A percentile compares a stretch with the other conserved stretches of the same genome.
These are phyloP conservation scores for Actinia equina DNA, from an alignment of 64 coral and sea anemone species.

Conservation along the genomic window DNA sequence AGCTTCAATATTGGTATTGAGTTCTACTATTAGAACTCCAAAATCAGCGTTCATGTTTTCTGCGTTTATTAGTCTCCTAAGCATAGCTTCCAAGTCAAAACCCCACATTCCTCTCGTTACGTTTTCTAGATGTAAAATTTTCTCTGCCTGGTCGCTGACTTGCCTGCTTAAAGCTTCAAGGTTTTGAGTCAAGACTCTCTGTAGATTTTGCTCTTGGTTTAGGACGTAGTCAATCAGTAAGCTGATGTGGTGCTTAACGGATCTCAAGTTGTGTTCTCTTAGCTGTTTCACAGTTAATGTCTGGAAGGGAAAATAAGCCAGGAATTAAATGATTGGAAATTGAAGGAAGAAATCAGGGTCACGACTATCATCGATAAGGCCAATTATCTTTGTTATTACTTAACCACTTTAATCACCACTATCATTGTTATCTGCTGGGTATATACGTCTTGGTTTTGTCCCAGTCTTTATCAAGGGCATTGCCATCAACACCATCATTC, in stretches of 20 bases:
- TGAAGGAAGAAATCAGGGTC: too few relatives aligned
- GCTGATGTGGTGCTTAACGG: not conserved
- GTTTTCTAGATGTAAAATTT: not conserved
- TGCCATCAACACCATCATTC: too few relatives aligned
- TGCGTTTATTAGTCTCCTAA: not conserved
- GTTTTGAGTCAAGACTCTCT: not conserved
- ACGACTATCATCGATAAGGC: too few relatives aligned
- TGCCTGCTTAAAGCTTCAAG: not conserved
- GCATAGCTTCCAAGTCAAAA: not conserved
- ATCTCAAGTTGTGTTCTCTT: not conserved
- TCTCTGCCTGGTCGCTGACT: not conserved
- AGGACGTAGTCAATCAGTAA: not conserved
- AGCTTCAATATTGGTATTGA: not conserved
- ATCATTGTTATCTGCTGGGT: too few relatives aligned
- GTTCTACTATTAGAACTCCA: not conserved
- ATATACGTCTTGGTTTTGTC: too few relatives aligned
- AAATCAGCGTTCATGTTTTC: constrained; percentile 5
- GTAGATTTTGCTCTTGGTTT: not conserved
- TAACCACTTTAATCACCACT: too few relatives aligned
- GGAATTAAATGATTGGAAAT: too few relatives aligned
- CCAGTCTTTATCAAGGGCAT: too few relatives aligned
- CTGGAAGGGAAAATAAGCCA: not conserved
- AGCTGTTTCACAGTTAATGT: not conserved
- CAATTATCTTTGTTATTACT: too few relatives aligned
- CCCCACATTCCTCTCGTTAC: not conserved